Base-by-base conservation (phyloP, 2,113 vertebrate species). In the Lipophrys pholis region DNA sequence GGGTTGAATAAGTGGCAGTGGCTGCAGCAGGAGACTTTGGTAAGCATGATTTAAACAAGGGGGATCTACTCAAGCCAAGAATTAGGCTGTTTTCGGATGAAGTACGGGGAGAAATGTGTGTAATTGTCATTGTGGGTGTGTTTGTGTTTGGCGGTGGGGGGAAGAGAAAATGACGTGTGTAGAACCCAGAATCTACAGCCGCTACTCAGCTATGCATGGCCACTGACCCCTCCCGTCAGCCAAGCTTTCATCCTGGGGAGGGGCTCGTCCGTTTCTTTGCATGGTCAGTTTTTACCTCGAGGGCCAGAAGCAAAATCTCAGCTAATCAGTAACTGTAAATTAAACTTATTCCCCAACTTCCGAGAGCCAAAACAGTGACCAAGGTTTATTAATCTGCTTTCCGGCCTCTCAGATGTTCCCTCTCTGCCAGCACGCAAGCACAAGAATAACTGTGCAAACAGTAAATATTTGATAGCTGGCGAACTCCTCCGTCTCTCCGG, bases 381-480 rank as follows among this genome's bases (percentile, higher is more conserved):
- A 54, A 14, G 43, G 21, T 35, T 67, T 66, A 53, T 73, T 68
- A 73, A 61, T 69, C 59, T 58, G 67, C 66, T 61, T 75, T 63
- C 78, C 38, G 55, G 68, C 70, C 59, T 8, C 57, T 58, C 41
- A 2, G 43, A 74, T 70, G 40, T 52, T 66, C 41, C 15, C 57
- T 36, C 15, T 17, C 16, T 8, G 59, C 51, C 48, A 70, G 36
- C 67, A 40, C 11, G 14, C 64, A 75, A 80, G 65, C 73, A 66
- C 51, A 10, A 67, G 69, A 77, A 75, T 30, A 71, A 79, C 65
- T 15, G 30, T 15, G 42, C 62, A 75, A 71, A 81, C 63, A 52
- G 67, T 80, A 78, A 86, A 87, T 87, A 82, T 83, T 85, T 80
- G 76, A 85, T 72, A 73, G 42, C 59, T 60, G 62, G 56, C 65